phyloP scores from a whole-genome alignment of 2,888 invertebrate species.

The Polyommatus iphigenia region DNA sequence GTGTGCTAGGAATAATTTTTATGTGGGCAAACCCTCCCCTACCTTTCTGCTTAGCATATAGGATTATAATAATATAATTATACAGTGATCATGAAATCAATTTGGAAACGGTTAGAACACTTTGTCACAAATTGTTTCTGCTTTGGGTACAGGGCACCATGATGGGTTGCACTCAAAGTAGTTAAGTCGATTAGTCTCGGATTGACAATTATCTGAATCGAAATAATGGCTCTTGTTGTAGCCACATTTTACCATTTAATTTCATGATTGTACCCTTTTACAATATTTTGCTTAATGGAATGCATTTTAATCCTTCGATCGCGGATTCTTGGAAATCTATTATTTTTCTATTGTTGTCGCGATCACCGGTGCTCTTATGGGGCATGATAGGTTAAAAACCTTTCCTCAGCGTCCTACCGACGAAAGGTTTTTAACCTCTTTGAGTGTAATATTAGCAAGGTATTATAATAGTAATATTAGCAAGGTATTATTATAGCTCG shows the following conservation, averaged over 20 bases:
- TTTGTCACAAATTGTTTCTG: no score
- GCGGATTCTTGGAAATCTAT: no score
- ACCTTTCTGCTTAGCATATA: no score
- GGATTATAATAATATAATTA: no score
- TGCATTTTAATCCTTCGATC: background rate
- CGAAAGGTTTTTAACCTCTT: background rate
- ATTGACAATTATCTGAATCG: slow-evolving; percentile 9
- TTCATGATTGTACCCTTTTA: slow-evolving; percentile 6
- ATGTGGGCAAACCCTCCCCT: no score
- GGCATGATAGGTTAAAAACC: background rate
- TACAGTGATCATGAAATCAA: no score
- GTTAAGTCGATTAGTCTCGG: background rate
- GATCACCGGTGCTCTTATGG: no score
- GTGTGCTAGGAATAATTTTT: no score
- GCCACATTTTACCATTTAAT: slow-evolving; percentile 6
- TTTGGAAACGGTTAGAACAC: no score
- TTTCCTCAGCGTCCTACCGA: background rate
- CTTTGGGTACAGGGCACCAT: background rate
- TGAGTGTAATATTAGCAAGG: background rate
- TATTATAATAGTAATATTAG: background rate
- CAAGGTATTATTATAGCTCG: background rate
- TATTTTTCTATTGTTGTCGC: no score
- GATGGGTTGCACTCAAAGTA: background rate
- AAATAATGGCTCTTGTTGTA: slow-evolving; percentile 1
- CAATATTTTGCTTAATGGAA: background rate